Conservation (phyloP, 2,797 vertebrate genomes). For the Macrochelys suwanniensis region DNA sequence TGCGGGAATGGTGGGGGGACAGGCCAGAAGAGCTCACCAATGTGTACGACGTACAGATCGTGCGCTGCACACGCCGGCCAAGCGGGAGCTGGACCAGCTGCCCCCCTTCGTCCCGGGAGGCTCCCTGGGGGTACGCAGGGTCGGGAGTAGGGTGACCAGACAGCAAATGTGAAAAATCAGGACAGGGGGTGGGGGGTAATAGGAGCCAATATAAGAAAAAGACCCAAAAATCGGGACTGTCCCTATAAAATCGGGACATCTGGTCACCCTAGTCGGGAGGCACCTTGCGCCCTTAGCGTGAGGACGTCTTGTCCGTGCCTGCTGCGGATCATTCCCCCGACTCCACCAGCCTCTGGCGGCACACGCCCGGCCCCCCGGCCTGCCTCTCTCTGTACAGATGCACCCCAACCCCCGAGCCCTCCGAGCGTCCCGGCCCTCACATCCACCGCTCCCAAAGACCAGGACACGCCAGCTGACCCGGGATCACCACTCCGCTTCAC, state of each 20-base stretch:
- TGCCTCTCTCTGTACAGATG: not conserved
- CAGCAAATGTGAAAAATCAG: no score
- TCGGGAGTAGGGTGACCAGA: no score
- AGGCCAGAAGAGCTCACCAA: not conserved
- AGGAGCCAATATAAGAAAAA: no score
- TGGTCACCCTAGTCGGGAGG: no score
- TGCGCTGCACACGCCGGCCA: not conserved
- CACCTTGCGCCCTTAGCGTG: no score
- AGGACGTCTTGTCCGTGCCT: not conserved
- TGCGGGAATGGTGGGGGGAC: rapidly evolving
- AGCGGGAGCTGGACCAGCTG: not conserved
- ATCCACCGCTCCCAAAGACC: not conserved
- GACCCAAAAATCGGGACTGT: no score
- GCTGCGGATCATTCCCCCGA: not conserved
- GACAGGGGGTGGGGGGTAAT: no score
- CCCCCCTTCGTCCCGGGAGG: no score
- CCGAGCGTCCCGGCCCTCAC: not conserved
- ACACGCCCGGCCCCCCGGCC: no score
- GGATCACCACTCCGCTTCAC: not conserved
- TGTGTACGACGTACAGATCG: rapidly evolving
- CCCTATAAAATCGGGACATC: no score
- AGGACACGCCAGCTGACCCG: not conserved
- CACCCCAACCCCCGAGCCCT: no score
- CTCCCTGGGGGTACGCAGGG: not conserved
- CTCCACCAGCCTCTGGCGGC: not conserved